These are phyloP conservation scores for Atlantisia rogersi DNA, from an alignment of 2,113 vertebrate species.

Conservation along the genomic window DNA sequence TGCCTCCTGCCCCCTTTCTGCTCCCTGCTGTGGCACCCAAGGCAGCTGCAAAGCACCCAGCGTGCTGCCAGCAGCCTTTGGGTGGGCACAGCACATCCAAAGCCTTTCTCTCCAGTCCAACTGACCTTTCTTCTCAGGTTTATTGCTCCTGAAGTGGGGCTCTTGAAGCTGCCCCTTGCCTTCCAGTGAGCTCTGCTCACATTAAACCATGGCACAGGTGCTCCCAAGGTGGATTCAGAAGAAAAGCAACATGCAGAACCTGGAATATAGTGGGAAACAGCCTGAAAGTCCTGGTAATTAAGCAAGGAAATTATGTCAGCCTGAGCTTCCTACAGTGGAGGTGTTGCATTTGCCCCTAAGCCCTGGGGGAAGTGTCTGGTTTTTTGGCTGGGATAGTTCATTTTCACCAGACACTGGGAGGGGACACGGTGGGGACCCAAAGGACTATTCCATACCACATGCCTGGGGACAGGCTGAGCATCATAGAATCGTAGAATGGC, in stretches of 20 bases:
- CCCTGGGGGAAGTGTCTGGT: too few relatives aligned
- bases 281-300: not conserved
- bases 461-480: too few relatives aligned
- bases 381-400: too few relatives aligned
- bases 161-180: not conserved
- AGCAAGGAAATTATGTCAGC: not conserved
- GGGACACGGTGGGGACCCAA: too few relatives aligned
- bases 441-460: too few relatives aligned
- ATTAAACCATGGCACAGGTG: not conserved
- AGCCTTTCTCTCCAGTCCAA: not conserved
- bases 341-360: not conserved
- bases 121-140: not conserved
- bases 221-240: accelerated
- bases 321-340: not conserved
- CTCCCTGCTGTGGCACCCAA: accelerated
- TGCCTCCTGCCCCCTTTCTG: not conserved
- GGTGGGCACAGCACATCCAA: not conserved
- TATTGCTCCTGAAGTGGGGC: not conserved
- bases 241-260: not conserved
- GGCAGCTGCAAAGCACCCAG: not conserved
- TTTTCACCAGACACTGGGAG: too few relatives aligned
- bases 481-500: too few relatives aligned
- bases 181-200: not conserved
- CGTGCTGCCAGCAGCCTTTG: accelerated
- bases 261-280: not conserved